Evolutionary conservation across 2,113 vertebrate genomes (phyloP).

Genomic region (Ellobius talpinus): DNA sequence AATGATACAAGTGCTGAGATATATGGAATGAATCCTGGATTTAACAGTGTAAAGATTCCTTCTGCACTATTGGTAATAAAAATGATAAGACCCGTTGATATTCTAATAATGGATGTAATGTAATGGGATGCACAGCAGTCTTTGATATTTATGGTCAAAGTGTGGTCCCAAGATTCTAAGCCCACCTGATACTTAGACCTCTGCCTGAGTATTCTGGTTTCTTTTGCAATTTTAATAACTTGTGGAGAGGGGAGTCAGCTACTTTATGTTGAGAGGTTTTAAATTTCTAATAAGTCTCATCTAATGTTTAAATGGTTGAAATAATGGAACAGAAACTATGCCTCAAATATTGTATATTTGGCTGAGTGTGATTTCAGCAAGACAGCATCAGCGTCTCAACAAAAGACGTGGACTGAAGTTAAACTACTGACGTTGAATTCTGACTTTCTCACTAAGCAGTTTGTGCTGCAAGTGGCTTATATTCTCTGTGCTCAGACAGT

Average conservation of each 20-base stretch:
- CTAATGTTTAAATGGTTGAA: conserved; percentile 13
- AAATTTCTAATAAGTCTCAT: conserved; percentile 10
- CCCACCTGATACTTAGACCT: background rate
- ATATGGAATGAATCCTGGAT: background rate
- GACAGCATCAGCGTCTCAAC: background rate
- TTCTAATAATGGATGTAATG: background rate
- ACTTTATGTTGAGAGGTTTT: conserved; percentile 26
- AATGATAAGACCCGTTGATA: background rate
- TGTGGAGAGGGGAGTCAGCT: background rate
- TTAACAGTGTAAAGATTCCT: background rate
- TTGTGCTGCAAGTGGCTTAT: background rate
- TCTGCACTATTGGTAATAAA: conserved; percentile 18
- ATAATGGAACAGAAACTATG: background rate
- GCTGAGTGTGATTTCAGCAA: conserved; percentile 22
- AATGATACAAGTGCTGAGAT: conserved; percentile 16
- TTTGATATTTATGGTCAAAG: background rate
- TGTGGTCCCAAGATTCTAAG: background rate
- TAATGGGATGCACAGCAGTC: background rate
- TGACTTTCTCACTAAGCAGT: background rate
- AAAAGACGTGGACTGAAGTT: background rate
- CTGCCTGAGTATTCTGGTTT: background rate
- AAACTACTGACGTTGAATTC: background rate
- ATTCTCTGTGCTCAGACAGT: background rate
- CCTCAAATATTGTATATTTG: background rate
- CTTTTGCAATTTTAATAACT: conserved; percentile 45